Conservation (phyloP, 2,888 invertebrate species). For the Coelopa pilipes region DNA sequence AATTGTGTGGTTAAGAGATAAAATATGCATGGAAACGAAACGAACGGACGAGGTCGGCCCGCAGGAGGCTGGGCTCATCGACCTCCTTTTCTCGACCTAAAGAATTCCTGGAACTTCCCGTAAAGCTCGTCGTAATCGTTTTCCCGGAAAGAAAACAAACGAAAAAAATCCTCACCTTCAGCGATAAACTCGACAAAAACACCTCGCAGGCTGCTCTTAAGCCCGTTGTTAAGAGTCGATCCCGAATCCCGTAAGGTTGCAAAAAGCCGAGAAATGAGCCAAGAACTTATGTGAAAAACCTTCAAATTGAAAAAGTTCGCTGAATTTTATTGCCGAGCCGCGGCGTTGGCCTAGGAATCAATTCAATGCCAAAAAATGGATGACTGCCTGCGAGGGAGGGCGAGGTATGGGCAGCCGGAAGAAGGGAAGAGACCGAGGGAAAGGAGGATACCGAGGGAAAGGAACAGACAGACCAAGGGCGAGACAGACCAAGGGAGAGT, state of each 20-base stretch:
- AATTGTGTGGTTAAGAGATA: too few species aligned
- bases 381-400: background rate
- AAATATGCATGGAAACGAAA: too few species aligned
- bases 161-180: background rate
- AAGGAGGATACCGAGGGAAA: background rate
- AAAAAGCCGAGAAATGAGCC: constrained; percentile 14
- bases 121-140: too few species aligned
- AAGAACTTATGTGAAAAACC: constrained; percentile 34
- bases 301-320: constrained; percentile 34
- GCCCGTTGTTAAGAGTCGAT: constrained; percentile 24
- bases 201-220: background rate
- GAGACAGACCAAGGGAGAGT: background rate
- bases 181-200: background rate
- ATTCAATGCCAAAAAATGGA: background rate
- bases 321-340: constrained; percentile 27
- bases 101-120: too few species aligned
- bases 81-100: too few species aligned
- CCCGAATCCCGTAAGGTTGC: constrained; percentile 6
- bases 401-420: constrained; percentile 1
- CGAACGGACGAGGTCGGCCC: too few species aligned
- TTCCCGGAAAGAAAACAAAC: too few species aligned
- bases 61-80: too few species aligned
- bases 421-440: background rate
- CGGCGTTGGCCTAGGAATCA: background rate
- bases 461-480: background rate